A percentile compares a stretch with the other conserved stretches of the same genome.
phyloP scores from a whole-genome alignment of 2,888 invertebrate species.

The Caenorhabditis parvicauda region DNA sequence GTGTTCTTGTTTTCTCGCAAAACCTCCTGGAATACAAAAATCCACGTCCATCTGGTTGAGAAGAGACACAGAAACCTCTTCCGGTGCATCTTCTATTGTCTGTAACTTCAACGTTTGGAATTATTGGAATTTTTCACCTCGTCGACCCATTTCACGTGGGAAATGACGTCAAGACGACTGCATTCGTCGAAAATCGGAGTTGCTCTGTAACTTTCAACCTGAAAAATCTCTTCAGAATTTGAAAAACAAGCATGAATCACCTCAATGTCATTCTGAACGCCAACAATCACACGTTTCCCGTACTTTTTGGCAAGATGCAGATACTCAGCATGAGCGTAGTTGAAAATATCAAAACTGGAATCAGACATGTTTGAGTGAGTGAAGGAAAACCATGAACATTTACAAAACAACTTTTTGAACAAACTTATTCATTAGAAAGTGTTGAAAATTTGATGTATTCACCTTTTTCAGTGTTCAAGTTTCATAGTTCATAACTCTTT shows the following conservation, averaged over 20 bases:
- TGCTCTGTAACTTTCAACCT: constrained; percentile 20
- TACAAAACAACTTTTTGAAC: no score
- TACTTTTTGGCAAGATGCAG: constrained; percentile 92
- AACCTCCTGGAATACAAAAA: constrained; percentile 77
- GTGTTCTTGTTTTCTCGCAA: no score
- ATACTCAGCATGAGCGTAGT: constrained; percentile 97
- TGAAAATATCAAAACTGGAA: constrained; percentile 94
- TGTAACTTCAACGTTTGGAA: no score
- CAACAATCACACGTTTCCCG: constrained; percentile 70
- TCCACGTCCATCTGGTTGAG: constrained; percentile 91
- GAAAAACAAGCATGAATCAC: background rate
- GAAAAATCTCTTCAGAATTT: constrained; percentile 1
- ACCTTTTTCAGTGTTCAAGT: no score
- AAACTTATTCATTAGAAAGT: no score
- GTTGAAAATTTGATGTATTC: no score
- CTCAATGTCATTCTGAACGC: constrained; percentile 24
- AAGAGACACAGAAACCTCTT: constrained; percentile 91
- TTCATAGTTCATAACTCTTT: no score
- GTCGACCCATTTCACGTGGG: constrained; percentile 98
- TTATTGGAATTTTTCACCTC: constrained; percentile 70
- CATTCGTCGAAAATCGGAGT: constrained; percentile 77
- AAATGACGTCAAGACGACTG: constrained; percentile 85
- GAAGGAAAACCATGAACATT: no score
- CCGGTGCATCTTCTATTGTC: constrained; percentile 91
- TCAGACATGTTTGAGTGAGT: no score